Conservation (phyloP, 2,888 invertebrate species). For the Trachelus stipa region DNA sequence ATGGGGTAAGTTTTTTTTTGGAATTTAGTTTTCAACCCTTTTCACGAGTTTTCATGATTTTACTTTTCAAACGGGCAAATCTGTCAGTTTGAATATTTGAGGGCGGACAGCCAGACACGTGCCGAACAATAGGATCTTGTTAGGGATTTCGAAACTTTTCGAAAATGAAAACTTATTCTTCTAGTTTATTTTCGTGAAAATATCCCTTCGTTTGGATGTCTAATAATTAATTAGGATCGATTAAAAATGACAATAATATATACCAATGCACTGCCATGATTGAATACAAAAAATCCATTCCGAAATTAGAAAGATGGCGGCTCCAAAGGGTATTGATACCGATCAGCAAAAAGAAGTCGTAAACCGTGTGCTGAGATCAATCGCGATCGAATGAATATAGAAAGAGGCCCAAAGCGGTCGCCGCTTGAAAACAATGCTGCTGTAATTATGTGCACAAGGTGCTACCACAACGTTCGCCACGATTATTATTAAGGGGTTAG, state of each 20-base stretch:
- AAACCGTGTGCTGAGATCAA: neutral
- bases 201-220: slow-evolving; percentile 32
- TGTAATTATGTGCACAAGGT: slow-evolving; percentile 17
- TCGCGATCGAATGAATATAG: neutral
- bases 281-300: neutral
- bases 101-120: slow-evolving; percentile 55
- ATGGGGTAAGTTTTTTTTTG: neutral
- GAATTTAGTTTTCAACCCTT: neutral
- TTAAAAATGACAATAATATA: slow-evolving; percentile 17
- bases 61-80: neutral
- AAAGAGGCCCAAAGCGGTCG: neutral
- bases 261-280: neutral
- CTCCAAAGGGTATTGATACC: neutral
- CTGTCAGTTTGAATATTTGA: slow-evolving; percentile 32
- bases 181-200: slow-evolving; percentile 28
- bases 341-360: neutral
- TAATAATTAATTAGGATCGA: slow-evolving; percentile 39
- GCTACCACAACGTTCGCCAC: slow-evolving; percentile 16
- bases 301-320: neutral
- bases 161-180: slow-evolving; percentile 14
- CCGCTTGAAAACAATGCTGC: slow-evolving; percentile 5
- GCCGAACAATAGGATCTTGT: slow-evolving; percentile 53
- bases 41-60: neutral
- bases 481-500: slow-evolving; percentile 25
- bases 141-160: slow-evolving; percentile 42